phyloP scores from a whole-genome alignment of 2,113 vertebrate species.

The Gracilinanus agilis region DNA sequence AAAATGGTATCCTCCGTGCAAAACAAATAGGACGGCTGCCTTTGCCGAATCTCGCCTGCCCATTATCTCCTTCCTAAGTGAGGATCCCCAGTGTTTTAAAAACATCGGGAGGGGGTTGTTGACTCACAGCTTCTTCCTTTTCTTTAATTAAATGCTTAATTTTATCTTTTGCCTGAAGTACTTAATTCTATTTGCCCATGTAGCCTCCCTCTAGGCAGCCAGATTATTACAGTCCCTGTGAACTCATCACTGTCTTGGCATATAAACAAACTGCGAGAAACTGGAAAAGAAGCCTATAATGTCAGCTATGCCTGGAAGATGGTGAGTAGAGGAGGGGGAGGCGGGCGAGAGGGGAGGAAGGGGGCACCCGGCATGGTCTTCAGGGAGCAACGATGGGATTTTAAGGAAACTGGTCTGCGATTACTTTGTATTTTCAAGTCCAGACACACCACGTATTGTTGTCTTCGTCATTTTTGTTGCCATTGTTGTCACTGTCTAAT shows the following conservation, averaged over 20 bases:
- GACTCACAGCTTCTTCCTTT: conserved; percentile 50
- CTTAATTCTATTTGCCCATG: conserved; percentile 67
- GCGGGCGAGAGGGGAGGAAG: neutral
- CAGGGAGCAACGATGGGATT: neutral
- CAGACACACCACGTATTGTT: neutral
- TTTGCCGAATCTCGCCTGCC: conserved; percentile 26
- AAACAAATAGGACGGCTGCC: conserved; percentile 35
- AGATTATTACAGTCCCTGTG: conserved; percentile 95
- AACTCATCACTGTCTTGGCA: conserved; percentile 99
- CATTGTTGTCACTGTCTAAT: neutral
- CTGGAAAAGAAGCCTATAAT: conserved; percentile 94
- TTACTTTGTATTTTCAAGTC: neutral
- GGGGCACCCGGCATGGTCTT: neutral
- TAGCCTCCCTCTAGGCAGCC: conserved; percentile 98
- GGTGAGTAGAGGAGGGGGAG: conserved; percentile 83
- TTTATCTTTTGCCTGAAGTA: conserved; percentile 70
- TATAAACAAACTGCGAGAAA: conserved; percentile 93
- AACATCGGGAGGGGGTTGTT: conserved; percentile 33
- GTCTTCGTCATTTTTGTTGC: neutral
- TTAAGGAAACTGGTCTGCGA: neutral
- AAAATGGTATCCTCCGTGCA: conserved; percentile 7
- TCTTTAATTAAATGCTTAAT: conserved; percentile 69
- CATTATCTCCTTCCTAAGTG: conserved; percentile 50
- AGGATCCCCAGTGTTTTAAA: conserved; percentile 49
- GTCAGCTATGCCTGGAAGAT: conserved; percentile 99